Conservation (phyloP, 2,113 vertebrate species). For the Zosterops borbonicus region DNA sequence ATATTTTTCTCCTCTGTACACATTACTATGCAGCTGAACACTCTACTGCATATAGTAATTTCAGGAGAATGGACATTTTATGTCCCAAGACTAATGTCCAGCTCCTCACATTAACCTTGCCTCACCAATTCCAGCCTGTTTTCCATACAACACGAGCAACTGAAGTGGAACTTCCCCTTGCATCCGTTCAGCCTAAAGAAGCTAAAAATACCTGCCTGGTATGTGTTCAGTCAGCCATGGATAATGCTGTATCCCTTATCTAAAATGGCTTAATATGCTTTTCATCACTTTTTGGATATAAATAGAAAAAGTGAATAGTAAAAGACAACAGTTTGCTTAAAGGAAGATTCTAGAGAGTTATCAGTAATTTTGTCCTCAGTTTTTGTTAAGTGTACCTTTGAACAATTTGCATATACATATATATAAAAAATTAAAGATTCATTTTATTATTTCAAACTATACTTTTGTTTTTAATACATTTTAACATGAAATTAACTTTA, state of each 20-base stretch:
- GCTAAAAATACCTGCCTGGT: conserved; percentile 5
- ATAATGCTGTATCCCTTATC: neutral
- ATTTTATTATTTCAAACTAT: neutral
- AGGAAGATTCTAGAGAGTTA: neutral
- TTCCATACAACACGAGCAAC: neutral
- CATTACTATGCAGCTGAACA: neutral
- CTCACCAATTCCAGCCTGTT: neutral
- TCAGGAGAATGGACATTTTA: neutral
- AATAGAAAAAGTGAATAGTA: neutral
- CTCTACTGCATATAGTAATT: neutral
- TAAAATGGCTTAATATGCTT: neutral
- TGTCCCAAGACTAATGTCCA: neutral
- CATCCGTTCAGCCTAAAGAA: neutral
- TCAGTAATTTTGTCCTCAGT: neutral
- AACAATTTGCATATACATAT: neutral
- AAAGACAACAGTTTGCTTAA: neutral
- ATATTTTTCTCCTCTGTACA: neutral
- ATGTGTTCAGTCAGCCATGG: neutral
- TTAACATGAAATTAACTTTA: neutral
- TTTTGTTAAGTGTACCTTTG: neutral
- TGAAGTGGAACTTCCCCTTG: neutral
- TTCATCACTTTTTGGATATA: neutral
- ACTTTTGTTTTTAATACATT: neutral
- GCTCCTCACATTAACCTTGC: neutral
- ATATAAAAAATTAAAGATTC: neutral